A percentile compares a stretch with the other conserved stretches of the same genome.
Conservation (phyloP, 2,113 vertebrate genomes). For the Rhinogobius similis region DNA sequence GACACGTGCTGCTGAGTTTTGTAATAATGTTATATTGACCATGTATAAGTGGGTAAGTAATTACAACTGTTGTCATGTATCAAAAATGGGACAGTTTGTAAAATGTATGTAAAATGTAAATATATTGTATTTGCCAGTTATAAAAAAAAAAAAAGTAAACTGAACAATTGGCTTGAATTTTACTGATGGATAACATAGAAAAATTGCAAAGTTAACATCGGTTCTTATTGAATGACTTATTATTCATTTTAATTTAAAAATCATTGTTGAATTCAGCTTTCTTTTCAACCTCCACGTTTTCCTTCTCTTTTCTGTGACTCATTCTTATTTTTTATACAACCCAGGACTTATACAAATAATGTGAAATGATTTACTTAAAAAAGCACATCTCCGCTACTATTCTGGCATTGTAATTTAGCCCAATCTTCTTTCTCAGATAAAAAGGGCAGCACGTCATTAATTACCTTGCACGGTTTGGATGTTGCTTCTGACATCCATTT, state of each 20-base stretch:
- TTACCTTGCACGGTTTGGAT: background rate
- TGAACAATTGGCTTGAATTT: no score
- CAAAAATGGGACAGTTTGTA: slow-evolving; percentile 7
- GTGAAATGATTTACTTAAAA: background rate
- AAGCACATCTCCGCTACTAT: background rate
- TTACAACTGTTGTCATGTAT: background rate
- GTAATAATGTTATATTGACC: slow-evolving; percentile 44
- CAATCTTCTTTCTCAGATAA: background rate
- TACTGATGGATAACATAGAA: no score
- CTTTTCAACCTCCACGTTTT: background rate
- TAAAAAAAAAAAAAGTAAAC: no score
- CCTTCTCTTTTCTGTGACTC: background rate
- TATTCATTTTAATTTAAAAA: no score
- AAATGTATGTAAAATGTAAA: no score
- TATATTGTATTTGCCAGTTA: no score
- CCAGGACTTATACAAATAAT: background rate
- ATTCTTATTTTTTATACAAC: background rate
- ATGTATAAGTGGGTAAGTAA: background rate
- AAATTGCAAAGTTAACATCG: no score
- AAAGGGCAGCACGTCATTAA: background rate
- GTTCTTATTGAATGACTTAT: no score
- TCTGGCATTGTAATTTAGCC: background rate
- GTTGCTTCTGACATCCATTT: background rate
- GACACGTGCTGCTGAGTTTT: no score
- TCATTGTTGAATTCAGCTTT: no score